These are phyloP conservation scores for Cassiopea andromeda DNA, from an alignment of 30 jellyfish, hydroid and myxozoan species.

Conservation along the genomic window DNA sequence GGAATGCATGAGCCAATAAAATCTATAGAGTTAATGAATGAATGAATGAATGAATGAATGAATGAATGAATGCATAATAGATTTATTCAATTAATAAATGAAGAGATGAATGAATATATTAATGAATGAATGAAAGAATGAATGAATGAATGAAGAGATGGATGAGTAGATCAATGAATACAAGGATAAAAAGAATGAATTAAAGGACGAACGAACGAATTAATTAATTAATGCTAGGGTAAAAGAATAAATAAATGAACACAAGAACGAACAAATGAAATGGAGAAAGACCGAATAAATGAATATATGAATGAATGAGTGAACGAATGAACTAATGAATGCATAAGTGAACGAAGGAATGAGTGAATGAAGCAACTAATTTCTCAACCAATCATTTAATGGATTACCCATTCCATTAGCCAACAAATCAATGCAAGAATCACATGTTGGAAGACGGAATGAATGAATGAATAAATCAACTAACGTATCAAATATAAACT, in stretches of 20 bases:
- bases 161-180: neutral
- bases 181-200: neutral
- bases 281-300: no score
- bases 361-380: neutral
- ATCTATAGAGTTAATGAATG: neutral
- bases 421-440: neutral
- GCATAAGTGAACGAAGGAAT: no score
- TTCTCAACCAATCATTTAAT: neutral
- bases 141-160: neutral
- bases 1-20: neutral
- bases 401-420: neutral
- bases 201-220: neutral
- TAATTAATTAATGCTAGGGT: no score
- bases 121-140: neutral
- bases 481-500: neutral
- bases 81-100: neutral
- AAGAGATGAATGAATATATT: neutral
- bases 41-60: neutral
- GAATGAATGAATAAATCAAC: neutral
- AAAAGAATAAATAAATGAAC: no score
- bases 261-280: no score
- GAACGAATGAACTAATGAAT: neutral
- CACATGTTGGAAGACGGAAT: neutral
- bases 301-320: no score
- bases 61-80: neutral